A percentile compares a stretch with the other conserved stretches of the same genome.
phyloP scores from a whole-genome alignment of 2,113 vertebrate genomes.

The Phrynocephalus versicolor region DNA sequence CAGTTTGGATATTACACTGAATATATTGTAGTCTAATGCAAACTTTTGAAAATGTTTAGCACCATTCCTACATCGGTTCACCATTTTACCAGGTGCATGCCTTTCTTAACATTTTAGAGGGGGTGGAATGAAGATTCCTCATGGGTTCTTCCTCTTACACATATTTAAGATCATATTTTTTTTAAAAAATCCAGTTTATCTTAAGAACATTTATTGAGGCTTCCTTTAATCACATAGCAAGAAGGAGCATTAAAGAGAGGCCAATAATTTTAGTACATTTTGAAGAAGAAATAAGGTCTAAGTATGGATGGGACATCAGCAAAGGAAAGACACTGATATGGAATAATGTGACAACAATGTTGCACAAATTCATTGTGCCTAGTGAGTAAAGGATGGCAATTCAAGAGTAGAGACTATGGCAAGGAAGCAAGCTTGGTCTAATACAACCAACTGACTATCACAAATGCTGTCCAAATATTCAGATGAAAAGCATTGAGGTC shows the following conservation, averaged over 20 bases:
- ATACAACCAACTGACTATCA: neutral
- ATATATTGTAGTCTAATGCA: too few relatives aligned
- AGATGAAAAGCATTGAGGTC: too few relatives aligned
- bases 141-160: neutral
- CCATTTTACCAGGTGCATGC: neutral
- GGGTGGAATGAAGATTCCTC: neutral
- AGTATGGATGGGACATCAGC: neutral
- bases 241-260: neutral
- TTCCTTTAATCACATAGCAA: neutral
- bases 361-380: neutral
- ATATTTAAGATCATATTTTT: neutral
- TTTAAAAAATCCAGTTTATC: neutral
- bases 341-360: neutral
- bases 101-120: neutral
- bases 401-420: neutral
- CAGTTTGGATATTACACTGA: too few relatives aligned
- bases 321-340: neutral
- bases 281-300: neutral
- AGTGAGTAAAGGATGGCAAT: neutral
- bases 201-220: neutral
- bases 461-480: neutral
- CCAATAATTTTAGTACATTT: neutral
- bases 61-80: neutral
- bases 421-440: neutral
- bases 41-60: too few relatives aligned